A percentile compares a stretch with the other conserved stretches of the same genome.
These are phyloP conservation scores for Liposcelis brunnea DNA, from an alignment of 2,888 invertebrate species.

Conservation along the genomic window DNA sequence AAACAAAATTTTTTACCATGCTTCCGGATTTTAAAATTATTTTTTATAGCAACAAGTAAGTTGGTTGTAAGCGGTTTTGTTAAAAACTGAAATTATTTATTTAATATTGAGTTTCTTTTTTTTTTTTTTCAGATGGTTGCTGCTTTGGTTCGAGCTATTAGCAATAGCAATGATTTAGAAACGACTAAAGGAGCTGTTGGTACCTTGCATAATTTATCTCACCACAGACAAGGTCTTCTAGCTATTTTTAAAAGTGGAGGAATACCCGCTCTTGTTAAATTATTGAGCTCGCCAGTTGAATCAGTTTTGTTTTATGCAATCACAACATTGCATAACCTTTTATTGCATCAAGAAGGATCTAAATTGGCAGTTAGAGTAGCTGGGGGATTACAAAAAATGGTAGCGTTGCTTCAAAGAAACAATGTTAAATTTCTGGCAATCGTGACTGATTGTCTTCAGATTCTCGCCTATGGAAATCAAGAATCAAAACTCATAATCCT, in stretches of 20 bases:
- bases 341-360: constrained; percentile 94
- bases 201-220: constrained; percentile 93
- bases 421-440: constrained; percentile 97
- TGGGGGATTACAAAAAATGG: constrained; percentile 97
- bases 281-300: constrained; percentile 87
- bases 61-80: too few species aligned
- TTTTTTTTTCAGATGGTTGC: constrained; percentile 58
- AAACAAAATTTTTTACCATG: too few species aligned
- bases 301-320: constrained; percentile 97
- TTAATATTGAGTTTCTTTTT: too few species aligned
- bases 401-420: constrained; percentile 86
- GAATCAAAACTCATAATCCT: constrained; percentile 94
- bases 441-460: constrained; percentile 98
- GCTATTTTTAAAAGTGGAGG: constrained; percentile 99
- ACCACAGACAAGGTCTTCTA: constrained; percentile 89
- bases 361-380: constrained; percentile 95
- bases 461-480: constrained; percentile 93
- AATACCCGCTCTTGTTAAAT: constrained; percentile 90
- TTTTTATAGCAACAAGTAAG: too few species aligned
- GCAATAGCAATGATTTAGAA: constrained; percentile 89
- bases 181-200: constrained; percentile 96
- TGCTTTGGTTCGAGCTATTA: constrained; percentile 86
- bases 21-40: too few species aligned
- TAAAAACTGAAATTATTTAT: too few species aligned
- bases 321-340: constrained; percentile 91